phyloP scores from a whole-genome alignment of 2,797 vertebrate genomes.

The Platalea minor region DNA sequence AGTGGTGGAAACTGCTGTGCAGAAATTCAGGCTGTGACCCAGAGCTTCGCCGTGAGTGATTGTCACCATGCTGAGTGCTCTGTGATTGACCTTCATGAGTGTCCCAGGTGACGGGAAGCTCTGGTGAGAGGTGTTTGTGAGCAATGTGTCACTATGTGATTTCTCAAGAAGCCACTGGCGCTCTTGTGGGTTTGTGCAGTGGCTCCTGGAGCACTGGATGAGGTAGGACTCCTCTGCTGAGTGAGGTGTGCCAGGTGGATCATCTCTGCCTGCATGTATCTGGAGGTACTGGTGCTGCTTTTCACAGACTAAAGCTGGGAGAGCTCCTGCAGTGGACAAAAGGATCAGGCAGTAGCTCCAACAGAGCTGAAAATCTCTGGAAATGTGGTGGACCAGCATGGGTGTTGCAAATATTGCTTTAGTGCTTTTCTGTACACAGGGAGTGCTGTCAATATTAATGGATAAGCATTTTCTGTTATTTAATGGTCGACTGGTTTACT shows the following conservation, averaged over 20 bases:
- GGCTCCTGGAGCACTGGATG: neutral
- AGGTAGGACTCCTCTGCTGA: neutral
- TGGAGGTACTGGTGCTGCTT: neutral
- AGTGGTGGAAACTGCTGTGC: neutral
- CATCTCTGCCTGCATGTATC: neutral
- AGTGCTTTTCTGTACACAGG: neutral
- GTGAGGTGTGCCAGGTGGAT: neutral
- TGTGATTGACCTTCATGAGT: neutral
- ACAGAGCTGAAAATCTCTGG: neutral
- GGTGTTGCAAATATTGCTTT: neutral
- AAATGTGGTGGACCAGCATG: neutral
- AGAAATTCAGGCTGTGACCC: neutral
- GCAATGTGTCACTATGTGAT: neutral
- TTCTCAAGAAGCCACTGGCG: neutral
- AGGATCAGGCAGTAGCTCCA: neutral
- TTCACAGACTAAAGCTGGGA: neutral
- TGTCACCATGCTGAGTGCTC: neutral
- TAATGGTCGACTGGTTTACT: neutral
- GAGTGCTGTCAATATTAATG: neutral
- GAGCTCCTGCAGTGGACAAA: neutral
- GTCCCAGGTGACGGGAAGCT: neutral
- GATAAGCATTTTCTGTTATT: neutral
- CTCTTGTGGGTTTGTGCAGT: neutral
- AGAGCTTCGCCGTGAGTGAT: neutral
- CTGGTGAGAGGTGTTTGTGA: neutral